Evolutionary conservation across 1,140 invertebrate species (phyloP), one percentile per base, ranked within the genome.

Genomic region (Drosophila mojavensis): DNA sequence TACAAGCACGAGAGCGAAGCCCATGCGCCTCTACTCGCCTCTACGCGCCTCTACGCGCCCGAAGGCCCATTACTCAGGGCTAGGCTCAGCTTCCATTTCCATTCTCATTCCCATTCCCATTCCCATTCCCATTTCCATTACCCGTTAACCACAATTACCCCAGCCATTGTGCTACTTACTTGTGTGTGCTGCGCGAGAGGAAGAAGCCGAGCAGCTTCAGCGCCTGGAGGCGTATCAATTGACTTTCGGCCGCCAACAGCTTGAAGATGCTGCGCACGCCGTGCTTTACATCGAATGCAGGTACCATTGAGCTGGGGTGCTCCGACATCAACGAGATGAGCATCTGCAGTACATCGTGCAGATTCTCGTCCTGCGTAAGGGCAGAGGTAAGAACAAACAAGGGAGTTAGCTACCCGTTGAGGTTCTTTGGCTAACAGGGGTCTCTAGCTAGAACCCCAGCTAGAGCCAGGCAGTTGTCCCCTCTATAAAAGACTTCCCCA

Each of bases 301-400:
- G 98, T 68, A 99, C 98, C 97, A 99, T 98, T 2, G 98, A 98
- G 53, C 98, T 97, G 0, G 99, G 98, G 93, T 99, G 98, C 92
- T 99, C 98, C 5, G 97, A 97, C 97, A 99, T 99, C 43, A 99
- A 93, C 1, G 97, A 97, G 91, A 99, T 99, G 45, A 99, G 94
- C 95, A 99, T 97, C 94, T 99, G 97, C 53, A 99, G 93, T 1
- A 99, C 98, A 93, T 99, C 99, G 86, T 99, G 97, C 39, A 99
- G 94, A 94, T 99, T 99, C 93, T 99, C 99, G 94, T 99, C 98
- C 96, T 99, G 81, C 9, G 0, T 0, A 48, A 20, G 11, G 0
- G 7, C 6, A 33, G 33, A 2, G 47, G 7, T 28, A 47, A 33
- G 0, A 24, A 15, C 2, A 10, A 51, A 28, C 5, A 36, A 30